Evolutionary conservation across 1,140 invertebrate genomes (phyloP), one percentile per base, ranked within the genome.

Genomic region (Scaptomyza graminum): DNA sequence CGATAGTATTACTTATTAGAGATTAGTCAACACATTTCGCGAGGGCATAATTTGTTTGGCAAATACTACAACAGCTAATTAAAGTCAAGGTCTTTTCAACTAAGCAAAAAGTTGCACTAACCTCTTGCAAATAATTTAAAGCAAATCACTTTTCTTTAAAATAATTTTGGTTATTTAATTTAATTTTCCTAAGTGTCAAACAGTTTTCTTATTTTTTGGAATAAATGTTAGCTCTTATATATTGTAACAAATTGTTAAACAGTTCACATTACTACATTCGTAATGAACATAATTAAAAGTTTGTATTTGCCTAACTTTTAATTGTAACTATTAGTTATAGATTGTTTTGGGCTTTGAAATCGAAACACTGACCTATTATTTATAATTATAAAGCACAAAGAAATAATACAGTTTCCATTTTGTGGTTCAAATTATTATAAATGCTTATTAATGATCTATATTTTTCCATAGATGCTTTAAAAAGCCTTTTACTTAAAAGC

Each of bases 11-110:
- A 11, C 15, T 18, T 52, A 39, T 59, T 28, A 41, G n/a, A 59
- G 44, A 71, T 47, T 46, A 66, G 68, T 66, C 63, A 64, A 69
- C 51, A 43, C 37, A 22, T 63, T 50, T 69, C 3, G 5, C 31
- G 50, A 49, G 61, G 25, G 43, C 37, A 34, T 49, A 25, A 13
- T 31, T 31, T 67, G 41, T 18, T 44, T 64, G 15, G 5, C 13
- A 52, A 25, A 52, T 18, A 34, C 37, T 46, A 41, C 37, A 39
- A 47, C 18, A 13, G 54, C 39, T 39, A 71, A 71, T 71, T 66
- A 57, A 34, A 65, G 13, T 15, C 16, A 56, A 64, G 50, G 50
- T 37, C n/a, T 9, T 39, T 57, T 12, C 1, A 56, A 60, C 31
- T 46, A 12, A 12, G 16, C 25, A 7, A 3, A n/a, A 16, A 34